These are phyloP conservation scores for Meloidogyne hapla DNA, from an alignment of 1,140 invertebrate species.

Conservation along the genomic window DNA sequence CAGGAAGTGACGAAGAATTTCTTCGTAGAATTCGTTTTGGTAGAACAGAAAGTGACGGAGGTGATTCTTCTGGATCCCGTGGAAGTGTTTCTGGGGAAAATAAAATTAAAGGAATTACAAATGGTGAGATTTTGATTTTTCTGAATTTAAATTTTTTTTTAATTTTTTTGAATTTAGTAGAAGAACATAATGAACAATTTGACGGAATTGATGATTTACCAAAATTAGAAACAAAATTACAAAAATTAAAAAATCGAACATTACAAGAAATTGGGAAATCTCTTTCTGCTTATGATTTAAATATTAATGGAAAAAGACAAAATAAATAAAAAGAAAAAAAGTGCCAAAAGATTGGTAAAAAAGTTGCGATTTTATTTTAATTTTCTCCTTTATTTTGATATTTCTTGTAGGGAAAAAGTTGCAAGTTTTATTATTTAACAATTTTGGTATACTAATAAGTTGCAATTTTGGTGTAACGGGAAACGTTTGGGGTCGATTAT, in stretches of 20 bases:
- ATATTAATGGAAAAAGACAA: background rate
- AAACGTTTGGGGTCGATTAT: too few species aligned
- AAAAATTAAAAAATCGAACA: slow-evolving; percentile 17
- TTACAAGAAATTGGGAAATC: slow-evolving; percentile 18
- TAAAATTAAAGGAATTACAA: background rate
- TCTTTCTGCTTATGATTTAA: slow-evolving; percentile 16
- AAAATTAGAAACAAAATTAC: slow-evolving; percentile 13
- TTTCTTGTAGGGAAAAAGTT: too few species aligned
- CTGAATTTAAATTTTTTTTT: background rate
- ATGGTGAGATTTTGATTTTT: background rate
- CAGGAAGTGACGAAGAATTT: slow-evolving; percentile 35
- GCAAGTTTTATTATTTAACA: too few species aligned
- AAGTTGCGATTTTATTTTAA: too few species aligned
- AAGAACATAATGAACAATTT: slow-evolving; percentile 9
- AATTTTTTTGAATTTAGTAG: background rate
- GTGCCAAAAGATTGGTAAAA: background rate
- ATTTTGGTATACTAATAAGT: too few species aligned
- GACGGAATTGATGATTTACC: slow-evolving; percentile 15
- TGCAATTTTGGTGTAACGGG: too few species aligned
- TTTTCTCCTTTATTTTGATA: too few species aligned
- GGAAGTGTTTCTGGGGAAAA: slow-evolving; percentile 7
- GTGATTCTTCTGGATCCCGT: background rate
- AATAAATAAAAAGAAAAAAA: too few species aligned
- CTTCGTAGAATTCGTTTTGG: slow-evolving; percentile 20
- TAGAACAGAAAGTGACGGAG: slow-evolving; percentile 27